Percentiles rank a stretch among this genome's conserved stretches.
phyloP scores from a whole-genome alignment of 2,888 invertebrate species.

The Bhutanitis thaidina region DNA sequence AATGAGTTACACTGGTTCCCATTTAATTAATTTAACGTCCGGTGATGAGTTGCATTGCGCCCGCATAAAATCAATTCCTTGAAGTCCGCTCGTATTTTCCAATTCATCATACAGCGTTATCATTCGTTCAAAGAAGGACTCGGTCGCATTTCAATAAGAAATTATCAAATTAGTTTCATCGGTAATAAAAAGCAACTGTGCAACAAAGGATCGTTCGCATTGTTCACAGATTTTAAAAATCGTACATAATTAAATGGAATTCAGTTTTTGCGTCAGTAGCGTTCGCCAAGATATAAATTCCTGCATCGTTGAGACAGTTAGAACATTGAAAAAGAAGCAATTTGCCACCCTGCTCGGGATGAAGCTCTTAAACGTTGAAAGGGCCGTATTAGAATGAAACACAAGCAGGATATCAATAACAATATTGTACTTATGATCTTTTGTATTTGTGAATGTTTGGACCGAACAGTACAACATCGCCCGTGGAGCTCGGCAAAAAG shows the following conservation, averaged over 20 bases:
- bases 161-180: conserved; percentile 75
- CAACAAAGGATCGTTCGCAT: conserved; percentile 70
- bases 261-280: conserved; percentile 55
- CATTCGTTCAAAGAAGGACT: conserved; percentile 36
- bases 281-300: conserved; percentile 73
- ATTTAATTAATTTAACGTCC: conserved; percentile 19
- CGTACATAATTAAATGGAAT: conserved; percentile 79
- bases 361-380: conserved; percentile 48
- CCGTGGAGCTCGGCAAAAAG: conserved; percentile 51
- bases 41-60: conserved; percentile 1
- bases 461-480: conserved; percentile 53
- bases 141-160: conserved; percentile 59
- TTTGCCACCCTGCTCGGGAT: conserved; percentile 67
- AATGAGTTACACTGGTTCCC: conserved; percentile 4
- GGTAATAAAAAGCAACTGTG: conserved; percentile 52
- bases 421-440: conserved; percentile 53
- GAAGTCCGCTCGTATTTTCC: conserved; percentile 19
- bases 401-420: conserved; percentile 49
- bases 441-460: conserved; percentile 31
- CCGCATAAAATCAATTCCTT: conserved; percentile 13
- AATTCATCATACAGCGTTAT: conserved; percentile 32
- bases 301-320: conserved; percentile 47
- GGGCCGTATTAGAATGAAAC: conserved; percentile 40
- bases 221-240: conserved; percentile 79
- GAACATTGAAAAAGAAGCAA: conserved; percentile 55